phyloP scores from a whole-genome alignment of 2,888 invertebrate genomes.

The Doris montereyensis region DNA sequence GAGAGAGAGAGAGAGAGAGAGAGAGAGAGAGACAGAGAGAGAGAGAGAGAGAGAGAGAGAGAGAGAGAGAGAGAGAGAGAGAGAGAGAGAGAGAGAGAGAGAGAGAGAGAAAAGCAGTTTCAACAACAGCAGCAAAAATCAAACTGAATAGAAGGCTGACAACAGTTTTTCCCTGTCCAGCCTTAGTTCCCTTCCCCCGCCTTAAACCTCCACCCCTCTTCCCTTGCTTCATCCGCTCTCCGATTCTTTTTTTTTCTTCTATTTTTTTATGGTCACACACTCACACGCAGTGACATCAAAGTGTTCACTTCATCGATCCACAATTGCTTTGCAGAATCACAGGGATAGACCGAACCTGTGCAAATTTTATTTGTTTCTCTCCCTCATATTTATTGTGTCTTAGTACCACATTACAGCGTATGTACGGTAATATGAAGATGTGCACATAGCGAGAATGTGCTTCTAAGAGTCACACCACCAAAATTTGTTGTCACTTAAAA shows the following conservation, averaged over 20 bases:
- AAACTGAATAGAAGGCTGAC: neutral
- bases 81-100: conserved; percentile 2
- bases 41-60: conserved; percentile 22
- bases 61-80: neutral
- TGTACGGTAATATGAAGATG: no score
- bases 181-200: neutral
- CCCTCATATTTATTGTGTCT: no score
- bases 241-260: neutral
- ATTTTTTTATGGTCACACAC: no score
- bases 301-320: no score
- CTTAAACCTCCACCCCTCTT: neutral
- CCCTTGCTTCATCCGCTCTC: neutral
- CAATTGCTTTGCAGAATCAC: no score
- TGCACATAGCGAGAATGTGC: no score
- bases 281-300: no score
- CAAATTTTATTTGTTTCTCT: no score
- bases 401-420: no score
- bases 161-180: neutral
- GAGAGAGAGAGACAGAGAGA: conserved; percentile 27
- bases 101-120: neutral
- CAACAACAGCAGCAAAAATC: neutral
- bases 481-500: no score
- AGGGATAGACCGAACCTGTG: no score
- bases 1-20: neutral
- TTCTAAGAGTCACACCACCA: no score